A percentile compares a stretch with the other conserved stretches of the same genome.
Evolutionary conservation across 2,888 invertebrate species (phyloP).

Genomic region (Aleiodes leptofemur): DNA sequence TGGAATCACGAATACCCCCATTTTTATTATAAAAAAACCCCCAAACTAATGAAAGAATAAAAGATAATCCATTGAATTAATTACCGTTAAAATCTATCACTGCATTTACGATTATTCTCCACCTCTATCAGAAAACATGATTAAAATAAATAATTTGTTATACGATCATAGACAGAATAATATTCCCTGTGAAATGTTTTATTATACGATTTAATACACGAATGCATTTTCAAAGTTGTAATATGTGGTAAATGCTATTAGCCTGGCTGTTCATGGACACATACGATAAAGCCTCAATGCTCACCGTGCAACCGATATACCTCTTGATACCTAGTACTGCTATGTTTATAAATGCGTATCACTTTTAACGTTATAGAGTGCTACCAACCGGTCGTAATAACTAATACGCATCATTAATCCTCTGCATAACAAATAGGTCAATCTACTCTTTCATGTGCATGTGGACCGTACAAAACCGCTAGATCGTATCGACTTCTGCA

Average conservation of each 20-base stretch:
- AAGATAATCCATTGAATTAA: too few species aligned
- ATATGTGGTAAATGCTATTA: slow-evolving; percentile 40
- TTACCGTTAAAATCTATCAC: too few species aligned
- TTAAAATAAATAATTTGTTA: slow-evolving; percentile 33
- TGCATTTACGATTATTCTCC: too few species aligned
- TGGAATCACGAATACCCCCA: too few species aligned
- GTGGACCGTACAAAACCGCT: not conserved
- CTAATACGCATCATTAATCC: slow-evolving; percentile 51
- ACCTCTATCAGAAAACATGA: slow-evolving; percentile 28
- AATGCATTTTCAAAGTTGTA: slow-evolving; percentile 19
- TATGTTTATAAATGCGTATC: slow-evolving; percentile 49
- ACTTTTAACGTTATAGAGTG: slow-evolving; percentile 46
- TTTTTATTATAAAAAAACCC: too few species aligned
- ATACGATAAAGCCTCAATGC: slow-evolving; percentile 49
- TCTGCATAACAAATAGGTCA: slow-evolving; percentile 49
- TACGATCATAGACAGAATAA: slow-evolving; percentile 28
- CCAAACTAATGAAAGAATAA: too few species aligned
- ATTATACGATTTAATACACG: slow-evolving; percentile 9
- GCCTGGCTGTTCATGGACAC: slow-evolving; percentile 34
- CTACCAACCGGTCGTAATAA: slow-evolving; percentile 49
- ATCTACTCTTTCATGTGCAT: slow-evolving; percentile 32
- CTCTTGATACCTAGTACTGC: slow-evolving; percentile 39
- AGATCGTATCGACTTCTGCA: slow-evolving; percentile 27
- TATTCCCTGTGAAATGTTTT: slow-evolving; percentile 27
- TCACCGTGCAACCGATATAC: too few species aligned